These are phyloP conservation scores for Brachynemurus nebulosus DNA, from an alignment of 2,888 invertebrate genomes.

Conservation along the genomic window DNA sequence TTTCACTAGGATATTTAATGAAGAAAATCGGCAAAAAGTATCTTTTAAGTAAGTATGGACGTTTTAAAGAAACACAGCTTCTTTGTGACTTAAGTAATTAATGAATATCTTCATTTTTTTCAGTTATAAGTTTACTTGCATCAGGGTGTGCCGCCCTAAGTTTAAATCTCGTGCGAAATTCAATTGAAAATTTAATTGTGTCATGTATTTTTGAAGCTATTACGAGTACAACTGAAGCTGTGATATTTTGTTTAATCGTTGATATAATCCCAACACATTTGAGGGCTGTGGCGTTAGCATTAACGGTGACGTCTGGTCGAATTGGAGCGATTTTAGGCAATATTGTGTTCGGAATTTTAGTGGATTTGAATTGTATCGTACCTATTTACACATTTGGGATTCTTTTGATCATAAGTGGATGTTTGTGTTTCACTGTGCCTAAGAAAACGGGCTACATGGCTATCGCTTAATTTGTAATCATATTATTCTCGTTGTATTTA, in stretches of 20 bases:
- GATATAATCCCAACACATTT: conserved; percentile 44
- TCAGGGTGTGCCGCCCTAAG: conserved; percentile 40
- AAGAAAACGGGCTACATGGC: neutral
- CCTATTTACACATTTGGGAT: conserved; percentile 44
- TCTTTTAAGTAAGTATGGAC: conserved; percentile 36
- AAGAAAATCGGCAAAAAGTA: conserved; percentile 42
- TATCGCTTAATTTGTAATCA: neutral
- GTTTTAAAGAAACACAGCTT: neutral
- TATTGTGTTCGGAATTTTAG: conserved; percentile 40
- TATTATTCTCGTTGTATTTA: too few relatives aligned
- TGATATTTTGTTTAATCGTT: conserved; percentile 44
- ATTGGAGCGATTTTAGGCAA: conserved; percentile 45
- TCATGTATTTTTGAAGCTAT: conserved; percentile 45
- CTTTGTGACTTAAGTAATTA: neutral
- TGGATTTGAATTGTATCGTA: conserved; percentile 41
- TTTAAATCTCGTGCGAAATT: conserved; percentile 39
- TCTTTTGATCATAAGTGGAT: too few relatives aligned
- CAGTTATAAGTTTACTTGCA: conserved; percentile 41
- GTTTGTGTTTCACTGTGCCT: conserved; percentile 30
- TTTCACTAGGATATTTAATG: conserved; percentile 41
- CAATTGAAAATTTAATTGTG: conserved; percentile 37
- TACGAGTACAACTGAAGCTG: conserved; percentile 44
- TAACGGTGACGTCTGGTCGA: conserved; percentile 43
- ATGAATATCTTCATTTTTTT: conserved; percentile 17
- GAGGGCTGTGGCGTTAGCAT: conserved; percentile 43